Conservation (phyloP, 2,797 vertebrate genomes). For the Cossypha polioptera region DNA sequence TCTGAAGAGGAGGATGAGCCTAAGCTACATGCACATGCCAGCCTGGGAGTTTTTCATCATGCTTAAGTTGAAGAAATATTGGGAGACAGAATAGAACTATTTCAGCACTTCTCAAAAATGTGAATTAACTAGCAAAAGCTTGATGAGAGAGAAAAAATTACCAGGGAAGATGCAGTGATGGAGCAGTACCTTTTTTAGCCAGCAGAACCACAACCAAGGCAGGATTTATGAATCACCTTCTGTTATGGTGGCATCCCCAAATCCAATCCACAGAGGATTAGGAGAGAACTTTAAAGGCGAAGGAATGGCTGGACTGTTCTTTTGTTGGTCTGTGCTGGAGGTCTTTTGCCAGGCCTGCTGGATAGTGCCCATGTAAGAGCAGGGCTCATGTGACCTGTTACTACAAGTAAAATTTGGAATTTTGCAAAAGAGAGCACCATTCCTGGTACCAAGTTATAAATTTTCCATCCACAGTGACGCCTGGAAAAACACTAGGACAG, state of each 20-base stretch:
- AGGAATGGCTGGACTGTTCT: neutral
- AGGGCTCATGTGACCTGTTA: neutral
- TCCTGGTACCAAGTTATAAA: neutral
- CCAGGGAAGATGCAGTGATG: neutral
- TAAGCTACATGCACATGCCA: neutral
- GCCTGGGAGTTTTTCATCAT: neutral
- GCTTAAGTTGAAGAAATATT: neutral
- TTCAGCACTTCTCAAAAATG: neutral
- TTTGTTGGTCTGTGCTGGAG: neutral
- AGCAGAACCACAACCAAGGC: neutral
- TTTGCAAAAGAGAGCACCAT: neutral
- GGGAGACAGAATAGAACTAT: neutral
- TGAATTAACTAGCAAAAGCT: neutral
- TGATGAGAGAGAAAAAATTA: neutral
- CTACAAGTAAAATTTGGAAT: neutral
- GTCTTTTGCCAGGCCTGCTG: neutral
- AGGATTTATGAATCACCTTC: neutral
- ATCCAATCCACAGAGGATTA: neutral
- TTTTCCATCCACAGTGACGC: neutral
- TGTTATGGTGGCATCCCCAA: neutral
- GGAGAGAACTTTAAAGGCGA: neutral
- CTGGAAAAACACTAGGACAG: neutral
- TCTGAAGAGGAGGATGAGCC: neutral
- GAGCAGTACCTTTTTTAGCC: neutral
- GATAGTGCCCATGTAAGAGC: neutral